These are phyloP conservation scores for Orchesella cincta DNA, from an alignment of 1,140 invertebrate genomes.

Conservation along the genomic window DNA sequence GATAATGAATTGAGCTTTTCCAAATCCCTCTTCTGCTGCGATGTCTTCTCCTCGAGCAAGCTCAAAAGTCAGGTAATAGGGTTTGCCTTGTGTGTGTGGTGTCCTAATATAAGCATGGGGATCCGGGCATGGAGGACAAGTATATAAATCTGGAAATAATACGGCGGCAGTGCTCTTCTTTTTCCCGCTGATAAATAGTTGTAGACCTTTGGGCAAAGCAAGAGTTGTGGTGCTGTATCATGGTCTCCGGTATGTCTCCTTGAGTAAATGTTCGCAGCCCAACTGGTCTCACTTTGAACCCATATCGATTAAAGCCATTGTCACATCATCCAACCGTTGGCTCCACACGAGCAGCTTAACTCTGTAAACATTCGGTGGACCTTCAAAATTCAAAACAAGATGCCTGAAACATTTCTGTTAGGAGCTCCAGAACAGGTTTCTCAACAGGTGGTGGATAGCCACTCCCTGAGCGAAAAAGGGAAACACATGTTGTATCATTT, in stretches of 20 bases:
- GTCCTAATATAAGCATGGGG: constrained; percentile 95
- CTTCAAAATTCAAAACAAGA: constrained; percentile 79
- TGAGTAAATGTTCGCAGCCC: constrained; percentile 62
- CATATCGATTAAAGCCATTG: constrained; percentile 81
- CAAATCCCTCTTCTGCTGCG: constrained; percentile 87
- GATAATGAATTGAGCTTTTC: constrained; percentile 92
- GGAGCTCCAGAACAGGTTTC: constrained; percentile 77
- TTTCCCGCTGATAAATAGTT: constrained; percentile 85
- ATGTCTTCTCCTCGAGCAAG: constrained; percentile 91
- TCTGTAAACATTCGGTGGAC: constrained; percentile 79
- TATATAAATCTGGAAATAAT: constrained; percentile 90
- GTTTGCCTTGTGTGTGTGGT: constrained; percentile 93
- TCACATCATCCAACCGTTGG: constrained; percentile 83
- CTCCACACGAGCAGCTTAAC: constrained; percentile 81
- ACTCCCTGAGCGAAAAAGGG: constrained; percentile 73
- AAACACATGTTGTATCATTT: constrained; percentile 72
- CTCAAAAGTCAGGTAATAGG: constrained; percentile 95
- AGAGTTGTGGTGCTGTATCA: constrained; percentile 64
- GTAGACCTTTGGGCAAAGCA: constrained; percentile 64
- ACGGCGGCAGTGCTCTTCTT: constrained; percentile 75
- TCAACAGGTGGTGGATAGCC: constrained; percentile 77
- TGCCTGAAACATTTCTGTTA: constrained; percentile 88
- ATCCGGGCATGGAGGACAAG: constrained; percentile 88
- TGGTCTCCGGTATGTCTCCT: constrained; percentile 66
- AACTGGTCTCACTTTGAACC: constrained; percentile 71